Base-by-base conservation (phyloP, 2,113 vertebrate genomes). In the Anser brachyrhynchus region DNA sequence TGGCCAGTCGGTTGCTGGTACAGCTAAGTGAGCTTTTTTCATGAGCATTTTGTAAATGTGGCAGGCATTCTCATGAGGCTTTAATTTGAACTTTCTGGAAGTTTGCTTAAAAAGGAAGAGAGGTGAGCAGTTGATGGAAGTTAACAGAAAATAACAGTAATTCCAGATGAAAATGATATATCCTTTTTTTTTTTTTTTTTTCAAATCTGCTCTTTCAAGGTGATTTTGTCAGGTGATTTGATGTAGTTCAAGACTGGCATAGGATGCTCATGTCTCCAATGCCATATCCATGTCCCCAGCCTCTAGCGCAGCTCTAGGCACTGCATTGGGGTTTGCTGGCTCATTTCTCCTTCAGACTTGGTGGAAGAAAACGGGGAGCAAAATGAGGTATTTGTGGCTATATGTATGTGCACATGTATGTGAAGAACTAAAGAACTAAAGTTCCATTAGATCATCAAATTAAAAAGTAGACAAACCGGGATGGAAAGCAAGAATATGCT, bases 391-490 rank as follows among this genome's bases (percentile, higher is more conserved):
- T 43, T 62, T 46, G 66, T 83, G 61, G 10, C 71, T 39, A 0
- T 67, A 7, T 2, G 3, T 7, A 10, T 75, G 25, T 11, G 33
- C 3, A 1, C 54, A 15, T 1, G 3, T 44, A 6, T 13, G 7
- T 70, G 11, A 49, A 49, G 46, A 49, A 49, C 58, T 67, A 23
- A 19, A 75, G 46, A 83, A 72, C 11, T 67, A 14, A 62, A 59
- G 12, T 57, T 78, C 4, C 9, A 12, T 20, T 52, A 19, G 22
- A 76, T 81, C 3, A 7, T 25, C 62, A 46, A 37, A 8, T 19
- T 57, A 6, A 58, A 37, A 44, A 80, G 19, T 31, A 49, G 43
- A 43, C 5, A 49, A 82, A 79, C 19, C 44, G 7, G 37, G 44
- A 80, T 61, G 46, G 22, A 70, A 88, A 73, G 18, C 20, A 20